Evolutionary conservation across 2,113 vertebrate genomes (phyloP), one percentile per base, ranked within the genome.

Genomic region (cat (Felis catus)): DNA sequence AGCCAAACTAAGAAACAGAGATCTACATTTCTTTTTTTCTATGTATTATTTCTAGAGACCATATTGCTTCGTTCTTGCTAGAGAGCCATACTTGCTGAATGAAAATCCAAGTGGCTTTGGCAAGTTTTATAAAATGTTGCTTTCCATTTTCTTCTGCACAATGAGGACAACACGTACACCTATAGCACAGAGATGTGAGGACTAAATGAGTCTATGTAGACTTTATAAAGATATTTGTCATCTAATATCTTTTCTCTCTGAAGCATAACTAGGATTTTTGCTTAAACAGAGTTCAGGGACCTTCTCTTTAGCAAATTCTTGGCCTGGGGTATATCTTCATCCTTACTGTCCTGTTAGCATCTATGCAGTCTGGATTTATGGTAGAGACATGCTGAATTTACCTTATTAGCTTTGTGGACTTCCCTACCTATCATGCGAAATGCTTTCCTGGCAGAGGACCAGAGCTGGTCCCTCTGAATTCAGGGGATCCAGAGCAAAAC

Each of bases 341-440:
- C 4, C 16, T 66, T 53, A 0, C 71, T 70, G 27, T 79, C 36
- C 13, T 36, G 0, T 45, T 36, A 71, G 14, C 0, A 14, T 45
- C 16, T 89, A 0, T 23, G 0, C 33, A 12, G 3, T 13, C 4
- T 48, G n/a, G 39, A 9, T 3, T 0, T 66, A 11, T 19, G 7
- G 1, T 25, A 48, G 6, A 2, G 10, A 48, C 3, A 29, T 53
- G 19, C 1, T 31, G 29, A 8, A 33, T 3, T 45, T 0, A 1
- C 76, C 29, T 73, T 1, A 53, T 61, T 27, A 27, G 6, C 63
- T 84, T n/a, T 27, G 21, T 5, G 16, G 10, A 36, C 3, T 10
- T 4, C 41, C 36, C 1, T 13, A 25, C 3, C 13, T 66, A 4
- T 29, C 27, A 15, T 39, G 15, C 48, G 12, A 14, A 51, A 0